Evolutionary conservation across 2,888 invertebrate species (phyloP).

Genomic region (Corbicula japonica): DNA sequence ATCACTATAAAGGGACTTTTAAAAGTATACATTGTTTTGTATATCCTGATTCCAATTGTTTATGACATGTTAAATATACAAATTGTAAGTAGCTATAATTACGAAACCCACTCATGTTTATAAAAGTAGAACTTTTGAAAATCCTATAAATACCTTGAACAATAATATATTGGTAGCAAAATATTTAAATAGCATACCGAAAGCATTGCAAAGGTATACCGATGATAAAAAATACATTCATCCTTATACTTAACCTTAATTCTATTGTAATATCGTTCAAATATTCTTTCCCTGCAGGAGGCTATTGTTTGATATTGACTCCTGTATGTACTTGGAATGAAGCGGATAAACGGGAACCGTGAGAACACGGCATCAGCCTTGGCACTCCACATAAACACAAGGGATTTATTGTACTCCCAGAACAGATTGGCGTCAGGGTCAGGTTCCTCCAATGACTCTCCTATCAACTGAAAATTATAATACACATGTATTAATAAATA

Average conservation of each 20-base stretch:
- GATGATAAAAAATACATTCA: no score
- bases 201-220: no score
- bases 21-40: not conserved
- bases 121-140: no score
- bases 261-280: slow-evolving; percentile 7
- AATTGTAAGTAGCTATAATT: no score
- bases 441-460: slow-evolving; percentile 1
- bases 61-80: not conserved
- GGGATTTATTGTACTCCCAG: slow-evolving; percentile 7
- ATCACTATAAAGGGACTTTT: no score
- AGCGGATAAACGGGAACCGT: slow-evolving; percentile 2
- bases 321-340: slow-evolving; percentile 12
- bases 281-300: not conserved
- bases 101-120: no score
- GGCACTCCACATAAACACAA: slow-evolving; percentile 9
- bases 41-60: not conserved
- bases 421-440: slow-evolving; percentile 8
- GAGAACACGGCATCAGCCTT: slow-evolving; percentile 2
- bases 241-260: slow-evolving; percentile 11
- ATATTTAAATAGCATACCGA: no score
- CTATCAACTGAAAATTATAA: slow-evolving; percentile 2
- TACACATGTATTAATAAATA: not conserved
- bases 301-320: not conserved
- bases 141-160: no score
- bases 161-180: no score